Conservation (phyloP, 2,113 vertebrate species). For the Pitta sordida region DNA sequence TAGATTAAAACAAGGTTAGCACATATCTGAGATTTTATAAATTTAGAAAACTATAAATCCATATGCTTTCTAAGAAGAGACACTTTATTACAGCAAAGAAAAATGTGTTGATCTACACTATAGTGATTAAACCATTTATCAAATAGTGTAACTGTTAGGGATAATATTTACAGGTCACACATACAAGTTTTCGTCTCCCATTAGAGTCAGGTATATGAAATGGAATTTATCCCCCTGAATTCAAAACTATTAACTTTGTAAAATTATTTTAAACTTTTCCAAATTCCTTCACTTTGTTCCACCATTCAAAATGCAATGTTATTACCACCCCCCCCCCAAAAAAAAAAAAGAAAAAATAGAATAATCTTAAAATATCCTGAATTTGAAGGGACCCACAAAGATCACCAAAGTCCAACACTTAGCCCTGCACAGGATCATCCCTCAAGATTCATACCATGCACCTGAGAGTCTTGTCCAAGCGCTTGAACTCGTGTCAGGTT, state of each 20-base stretch:
- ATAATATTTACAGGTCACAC: conserved; percentile 64
- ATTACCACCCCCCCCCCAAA: neutral
- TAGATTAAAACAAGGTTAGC: conserved; percentile 9
- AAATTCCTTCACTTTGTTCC: neutral
- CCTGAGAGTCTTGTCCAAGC: neutral
- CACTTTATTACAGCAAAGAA: conserved; percentile 71
- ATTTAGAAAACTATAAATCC: conserved; percentile 60
- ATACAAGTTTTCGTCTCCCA: conserved; percentile 35
- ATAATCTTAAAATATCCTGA: neutral
- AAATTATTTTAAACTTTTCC: conserved; percentile 21
- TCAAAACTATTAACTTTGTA: conserved; percentile 11
- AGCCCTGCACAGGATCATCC: neutral
- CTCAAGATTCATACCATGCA: fast-evolving
- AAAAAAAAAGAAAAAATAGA: neutral
- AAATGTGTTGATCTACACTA: conserved; percentile 66
- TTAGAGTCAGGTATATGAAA: conserved; percentile 5
- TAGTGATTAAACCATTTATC: conserved; percentile 71
- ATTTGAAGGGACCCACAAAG: neutral
- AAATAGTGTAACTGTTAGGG: conserved; percentile 47
- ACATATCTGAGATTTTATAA: conserved; percentile 17
- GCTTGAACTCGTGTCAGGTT: neutral
- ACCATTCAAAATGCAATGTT: neutral
- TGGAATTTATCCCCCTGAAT: conserved; percentile 2
- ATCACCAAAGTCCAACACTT: neutral
- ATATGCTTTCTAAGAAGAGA: conserved; percentile 59